A percentile compares a stretch with the other conserved stretches of the same genome.
These are phyloP conservation scores for Etheostoma spectabile DNA, from an alignment of 2,113 vertebrate species.

Conservation along the genomic window DNA sequence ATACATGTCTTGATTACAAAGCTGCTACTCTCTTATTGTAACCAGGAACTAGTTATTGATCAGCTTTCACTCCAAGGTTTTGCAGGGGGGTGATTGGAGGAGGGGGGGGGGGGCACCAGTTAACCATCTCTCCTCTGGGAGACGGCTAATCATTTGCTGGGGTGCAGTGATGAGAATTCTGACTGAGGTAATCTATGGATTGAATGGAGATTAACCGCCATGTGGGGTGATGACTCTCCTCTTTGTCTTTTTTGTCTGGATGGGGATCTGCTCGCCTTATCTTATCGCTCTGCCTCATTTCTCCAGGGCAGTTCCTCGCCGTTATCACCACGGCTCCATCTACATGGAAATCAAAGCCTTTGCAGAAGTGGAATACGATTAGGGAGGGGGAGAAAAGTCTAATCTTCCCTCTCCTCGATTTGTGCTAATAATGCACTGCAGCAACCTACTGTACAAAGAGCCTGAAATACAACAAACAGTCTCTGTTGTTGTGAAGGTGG, in stretches of 20 bases:
- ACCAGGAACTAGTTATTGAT: slow-evolving; percentile 63
- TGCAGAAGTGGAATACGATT: slow-evolving; percentile 73
- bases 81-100: background rate
- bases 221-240: slow-evolving; percentile 67
- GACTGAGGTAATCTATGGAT: slow-evolving; percentile 70
- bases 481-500: slow-evolving; percentile 30
- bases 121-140: slow-evolving; percentile 57
- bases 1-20: slow-evolving; percentile 25
- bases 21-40: slow-evolving; percentile 17
- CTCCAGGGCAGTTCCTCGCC: slow-evolving; percentile 59
- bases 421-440: slow-evolving; percentile 55
- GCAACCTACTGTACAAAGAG: slow-evolving; percentile 4
- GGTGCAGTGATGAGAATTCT: slow-evolving; percentile 51
- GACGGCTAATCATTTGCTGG: slow-evolving; percentile 67
- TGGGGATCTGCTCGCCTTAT: slow-evolving; percentile 67
- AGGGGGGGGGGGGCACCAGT: slow-evolving; percentile 14
- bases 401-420: slow-evolving; percentile 37
- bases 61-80: slow-evolving; percentile 32
- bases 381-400: slow-evolving; percentile 41
- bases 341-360: slow-evolving; percentile 79
- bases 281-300: slow-evolving; percentile 74
- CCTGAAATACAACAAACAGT: slow-evolving; percentile 5
- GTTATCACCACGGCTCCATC: slow-evolving; percentile 69
- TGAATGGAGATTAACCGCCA: slow-evolving; percentile 77
- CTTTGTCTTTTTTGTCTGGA: slow-evolving; percentile 73